These are phyloP conservation scores for Oreochromis niloticus DNA, from an alignment of 2,113 vertebrate species.

Conservation along the genomic window DNA sequence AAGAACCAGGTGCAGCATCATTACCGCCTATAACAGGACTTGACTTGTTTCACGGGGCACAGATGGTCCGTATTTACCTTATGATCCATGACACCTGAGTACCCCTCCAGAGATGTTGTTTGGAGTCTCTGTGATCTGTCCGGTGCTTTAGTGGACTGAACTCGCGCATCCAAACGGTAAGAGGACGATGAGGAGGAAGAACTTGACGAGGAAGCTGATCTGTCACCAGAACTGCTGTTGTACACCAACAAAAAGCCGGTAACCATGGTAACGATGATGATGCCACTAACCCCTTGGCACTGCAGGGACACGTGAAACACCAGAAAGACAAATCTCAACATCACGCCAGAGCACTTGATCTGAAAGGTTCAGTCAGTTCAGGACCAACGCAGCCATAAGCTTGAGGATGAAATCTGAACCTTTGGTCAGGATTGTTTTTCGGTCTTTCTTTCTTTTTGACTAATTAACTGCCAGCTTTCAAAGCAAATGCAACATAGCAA, in stretches of 20 bases:
- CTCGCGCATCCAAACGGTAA: neutral
- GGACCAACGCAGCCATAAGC: neutral
- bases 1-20: neutral
- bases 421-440: neutral
- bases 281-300: constrained; percentile 84
- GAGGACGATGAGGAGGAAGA: neutral
- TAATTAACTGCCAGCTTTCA: neutral
- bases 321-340: neutral
- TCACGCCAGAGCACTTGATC: neutral
- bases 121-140: neutral
- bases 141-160: neutral
- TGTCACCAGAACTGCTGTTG: constrained; percentile 61
- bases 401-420: neutral
- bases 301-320: constrained; percentile 34
- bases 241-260: constrained; percentile 87
- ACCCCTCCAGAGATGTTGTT: constrained; percentile 70
- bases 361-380: neutral
- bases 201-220: neutral
- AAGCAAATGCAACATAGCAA: neutral
- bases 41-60: neutral
- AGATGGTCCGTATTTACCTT: constrained; percentile 69
- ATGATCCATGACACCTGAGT: constrained; percentile 80
- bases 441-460: neutral
- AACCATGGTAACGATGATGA: constrained; percentile 83
- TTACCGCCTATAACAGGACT: neutral